A percentile compares a stretch with the other conserved stretches of the same genome.
These are phyloP conservation scores for Oppia nitens DNA, from an alignment of 1,140 invertebrate species.

Conservation along the genomic window DNA sequence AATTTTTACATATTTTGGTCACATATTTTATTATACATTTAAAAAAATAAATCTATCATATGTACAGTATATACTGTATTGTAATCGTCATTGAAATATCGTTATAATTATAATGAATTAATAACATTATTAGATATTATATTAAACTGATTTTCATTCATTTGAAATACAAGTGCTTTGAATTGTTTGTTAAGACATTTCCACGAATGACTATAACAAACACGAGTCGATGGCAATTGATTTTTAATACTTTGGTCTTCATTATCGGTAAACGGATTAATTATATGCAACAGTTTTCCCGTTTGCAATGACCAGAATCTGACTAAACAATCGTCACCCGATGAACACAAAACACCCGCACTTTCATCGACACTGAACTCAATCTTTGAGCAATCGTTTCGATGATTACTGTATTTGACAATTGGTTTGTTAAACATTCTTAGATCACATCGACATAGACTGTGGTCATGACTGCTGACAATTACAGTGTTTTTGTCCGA, in stretches of 20 bases:
- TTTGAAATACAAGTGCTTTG: neutral
- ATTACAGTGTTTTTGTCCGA: neutral
- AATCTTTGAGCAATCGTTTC: conserved; percentile 6
- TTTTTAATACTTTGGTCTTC: too few species aligned
- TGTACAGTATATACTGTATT: too few species aligned
- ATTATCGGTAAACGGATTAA: neutral
- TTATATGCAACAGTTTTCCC: neutral
- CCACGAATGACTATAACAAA: conserved; percentile 8
- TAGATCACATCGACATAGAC: neutral
- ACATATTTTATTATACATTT: too few species aligned
- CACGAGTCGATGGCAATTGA: neutral
- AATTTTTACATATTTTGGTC: too few species aligned
- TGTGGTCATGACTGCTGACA: conserved; percentile 1
- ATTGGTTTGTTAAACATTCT: neutral
- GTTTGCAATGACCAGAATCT: conserved; percentile 1
- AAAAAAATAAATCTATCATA: too few species aligned
- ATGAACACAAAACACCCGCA: conserved; percentile 1
- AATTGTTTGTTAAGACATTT: neutral
- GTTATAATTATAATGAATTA: neutral
- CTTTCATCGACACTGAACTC: conserved; percentile 6
- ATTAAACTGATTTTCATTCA: neutral
- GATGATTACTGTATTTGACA: neutral
- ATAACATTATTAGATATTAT: neutral
- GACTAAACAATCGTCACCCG: neutral
- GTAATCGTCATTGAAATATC: too few species aligned